Percentiles rank a stretch among this genome's conserved stretches.
Conservation (phyloP, 1,140 invertebrate species). For the Brachionus plicatilis region DNA sequence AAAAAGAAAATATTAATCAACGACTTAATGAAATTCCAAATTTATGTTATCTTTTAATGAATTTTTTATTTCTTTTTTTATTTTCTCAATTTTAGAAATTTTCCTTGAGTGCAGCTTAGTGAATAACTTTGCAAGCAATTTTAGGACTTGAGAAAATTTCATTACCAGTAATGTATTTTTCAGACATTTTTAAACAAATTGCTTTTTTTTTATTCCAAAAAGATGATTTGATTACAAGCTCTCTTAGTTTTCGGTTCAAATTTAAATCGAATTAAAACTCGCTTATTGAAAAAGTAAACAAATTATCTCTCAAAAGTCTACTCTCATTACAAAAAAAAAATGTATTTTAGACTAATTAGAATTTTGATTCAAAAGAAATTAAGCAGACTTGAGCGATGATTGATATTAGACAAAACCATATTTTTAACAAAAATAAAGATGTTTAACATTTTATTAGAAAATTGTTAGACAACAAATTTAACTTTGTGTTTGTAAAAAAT, state of each 20-base stretch:
- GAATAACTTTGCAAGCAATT: background rate
- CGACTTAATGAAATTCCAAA: background rate
- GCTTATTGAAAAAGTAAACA: background rate
- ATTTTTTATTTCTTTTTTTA: conserved; percentile 9
- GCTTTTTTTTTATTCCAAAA: too few species aligned
- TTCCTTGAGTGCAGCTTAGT: background rate
- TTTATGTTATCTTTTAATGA: conserved; percentile 19
- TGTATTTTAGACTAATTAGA: background rate
- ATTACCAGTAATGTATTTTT: background rate
- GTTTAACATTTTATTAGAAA: background rate
- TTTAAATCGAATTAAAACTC: background rate
- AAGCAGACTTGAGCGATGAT: background rate
- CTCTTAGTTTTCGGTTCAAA: background rate
- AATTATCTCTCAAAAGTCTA: background rate
- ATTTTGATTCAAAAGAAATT: background rate
- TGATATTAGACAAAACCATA: background rate
- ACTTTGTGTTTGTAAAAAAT: background rate
- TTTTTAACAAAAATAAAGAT: background rate
- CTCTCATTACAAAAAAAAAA: background rate
- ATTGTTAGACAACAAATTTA: background rate
- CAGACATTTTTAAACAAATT: too few species aligned
- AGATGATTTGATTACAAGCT: background rate
- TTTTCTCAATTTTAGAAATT: background rate
- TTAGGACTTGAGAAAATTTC: background rate
- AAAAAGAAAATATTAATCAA: conserved; percentile 4